Conservation (phyloP, 2,888 invertebrate species). For the Willowsia nigromaculata region DNA sequence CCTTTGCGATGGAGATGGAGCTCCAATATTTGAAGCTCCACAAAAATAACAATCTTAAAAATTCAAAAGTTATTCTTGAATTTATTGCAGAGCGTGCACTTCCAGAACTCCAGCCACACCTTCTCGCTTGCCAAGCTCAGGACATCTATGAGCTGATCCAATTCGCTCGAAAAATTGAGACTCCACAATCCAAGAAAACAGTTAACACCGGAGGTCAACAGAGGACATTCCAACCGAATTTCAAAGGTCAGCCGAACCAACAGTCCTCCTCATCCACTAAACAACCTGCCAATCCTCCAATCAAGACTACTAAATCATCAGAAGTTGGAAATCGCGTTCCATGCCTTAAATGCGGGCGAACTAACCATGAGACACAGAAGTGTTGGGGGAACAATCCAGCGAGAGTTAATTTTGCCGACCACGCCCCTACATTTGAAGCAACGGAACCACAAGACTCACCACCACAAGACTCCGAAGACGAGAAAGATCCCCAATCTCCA, state of each 20-base stretch:
- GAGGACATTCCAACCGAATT: too few species aligned
- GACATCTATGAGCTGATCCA: conserved; percentile 50
- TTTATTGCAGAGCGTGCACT: conserved; percentile 45
- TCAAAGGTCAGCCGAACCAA: background rate
- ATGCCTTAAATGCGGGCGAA: background rate
- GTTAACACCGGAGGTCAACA: background rate
- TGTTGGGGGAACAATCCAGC: too few species aligned
- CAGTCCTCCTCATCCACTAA: background rate
- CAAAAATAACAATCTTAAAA: background rate
- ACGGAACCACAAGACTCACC: background rate
- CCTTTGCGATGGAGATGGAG: conserved; percentile 56
- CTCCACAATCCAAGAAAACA: background rate
- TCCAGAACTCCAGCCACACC: conserved; percentile 14
- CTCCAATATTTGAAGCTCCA: conserved; percentile 31
- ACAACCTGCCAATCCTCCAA: background rate
- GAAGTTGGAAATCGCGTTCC: too few species aligned
- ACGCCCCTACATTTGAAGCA: background rate
- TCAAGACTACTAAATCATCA: background rate
- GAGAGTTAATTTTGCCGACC: too few species aligned
- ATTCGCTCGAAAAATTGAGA: conserved; percentile 25
- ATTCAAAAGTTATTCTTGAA: background rate
- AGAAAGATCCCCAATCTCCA: background rate
- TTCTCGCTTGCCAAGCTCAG: conserved; percentile 11
- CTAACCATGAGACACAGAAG: background rate
- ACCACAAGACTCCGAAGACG: background rate